A percentile compares a stretch with the other conserved stretches of the same genome.
These are phyloP conservation scores for Sinocyclocheilus anophthalmus DNA, from an alignment of 2,113 vertebrate species.

Conservation along the genomic window DNA sequence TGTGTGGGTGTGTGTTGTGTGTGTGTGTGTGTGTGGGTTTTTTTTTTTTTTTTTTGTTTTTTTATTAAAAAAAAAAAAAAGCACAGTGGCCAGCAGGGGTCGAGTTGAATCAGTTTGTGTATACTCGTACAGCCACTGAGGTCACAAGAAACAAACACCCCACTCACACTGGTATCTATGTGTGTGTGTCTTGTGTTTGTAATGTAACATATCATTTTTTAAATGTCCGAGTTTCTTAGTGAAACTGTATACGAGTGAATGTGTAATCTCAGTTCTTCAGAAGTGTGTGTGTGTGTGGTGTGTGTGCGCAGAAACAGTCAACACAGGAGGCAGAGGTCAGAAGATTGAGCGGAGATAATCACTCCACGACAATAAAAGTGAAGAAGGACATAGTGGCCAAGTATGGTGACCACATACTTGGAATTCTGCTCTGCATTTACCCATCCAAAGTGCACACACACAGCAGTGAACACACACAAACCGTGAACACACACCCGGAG, in stretches of 20 bases:
- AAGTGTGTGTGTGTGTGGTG: neutral
- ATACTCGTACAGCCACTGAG: neutral
- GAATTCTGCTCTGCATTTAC: no score
- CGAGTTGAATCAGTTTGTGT: neutral
- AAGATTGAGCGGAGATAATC: constrained; percentile 9
- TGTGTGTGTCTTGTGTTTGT: neutral
- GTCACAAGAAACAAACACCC: neutral
- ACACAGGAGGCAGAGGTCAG: neutral
- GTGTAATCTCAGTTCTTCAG: neutral
- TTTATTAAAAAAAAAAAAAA: no score
- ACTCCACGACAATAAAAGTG: constrained; percentile 4
- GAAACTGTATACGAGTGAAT: neutral
- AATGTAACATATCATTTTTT: neutral
- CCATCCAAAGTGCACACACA: no score
- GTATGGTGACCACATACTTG: no score
- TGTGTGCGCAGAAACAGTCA: neutral
- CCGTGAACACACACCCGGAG: no score
- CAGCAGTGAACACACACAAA: no score
- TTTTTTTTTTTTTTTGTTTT: no score
- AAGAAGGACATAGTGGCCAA: no score
- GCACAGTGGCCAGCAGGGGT: neutral
- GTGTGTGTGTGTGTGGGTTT: no score
- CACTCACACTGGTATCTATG: neutral
- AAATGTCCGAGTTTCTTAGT: neutral
- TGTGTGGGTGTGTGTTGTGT: no score